Evolutionary conservation across 1,140 invertebrate species (phyloP).

Genomic region (Medauroidea extradentata): DNA sequence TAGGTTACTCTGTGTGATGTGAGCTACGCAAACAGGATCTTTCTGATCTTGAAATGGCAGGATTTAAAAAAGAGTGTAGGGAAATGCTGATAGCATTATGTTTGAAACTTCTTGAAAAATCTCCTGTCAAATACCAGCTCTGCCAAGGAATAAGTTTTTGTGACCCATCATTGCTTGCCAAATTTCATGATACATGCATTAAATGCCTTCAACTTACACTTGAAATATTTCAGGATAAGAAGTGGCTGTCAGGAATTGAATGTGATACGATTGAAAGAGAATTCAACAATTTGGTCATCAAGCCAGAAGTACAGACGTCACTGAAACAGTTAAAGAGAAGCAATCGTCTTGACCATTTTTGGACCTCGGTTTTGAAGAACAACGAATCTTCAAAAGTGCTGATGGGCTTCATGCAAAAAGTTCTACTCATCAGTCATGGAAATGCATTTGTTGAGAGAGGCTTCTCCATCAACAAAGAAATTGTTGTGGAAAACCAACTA

Average conservation of each 20-base stretch:
- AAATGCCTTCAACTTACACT: conserved; percentile 3
- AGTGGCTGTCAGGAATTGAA: conserved; percentile 2
- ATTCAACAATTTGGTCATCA: conserved; percentile 4
- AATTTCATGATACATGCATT: neutral
- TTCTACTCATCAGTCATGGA: conserved; percentile 12
- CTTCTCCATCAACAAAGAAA: conserved; percentile 25
- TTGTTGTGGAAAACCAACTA: conserved; percentile 21
- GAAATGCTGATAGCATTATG: conserved; percentile 4
- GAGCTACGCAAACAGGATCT: neutral
- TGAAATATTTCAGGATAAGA: neutral
- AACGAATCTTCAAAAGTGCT: too few relatives aligned
- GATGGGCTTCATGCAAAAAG: too few relatives aligned
- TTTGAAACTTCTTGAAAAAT: conserved; percentile 6
- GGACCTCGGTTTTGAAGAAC: neutral
- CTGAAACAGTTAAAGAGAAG: conserved; percentile 10
- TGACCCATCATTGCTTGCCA: conserved; percentile 4
- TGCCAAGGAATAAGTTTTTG: conserved; percentile 7
- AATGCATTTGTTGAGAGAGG: conserved; percentile 24
- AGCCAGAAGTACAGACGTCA: neutral
- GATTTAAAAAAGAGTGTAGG: conserved; percentile 13
- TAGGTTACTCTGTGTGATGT: too few relatives aligned
- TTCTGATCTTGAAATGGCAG: conserved; percentile 8
- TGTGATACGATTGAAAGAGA: conserved; percentile 12
- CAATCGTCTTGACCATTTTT: conserved; percentile 8
- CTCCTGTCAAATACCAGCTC: conserved; percentile 3